Percentiles rank a stretch among this genome's conserved stretches.
Evolutionary conservation across 2,888 invertebrate genomes (phyloP).

Genomic region (Amphipoea lucens): DNA sequence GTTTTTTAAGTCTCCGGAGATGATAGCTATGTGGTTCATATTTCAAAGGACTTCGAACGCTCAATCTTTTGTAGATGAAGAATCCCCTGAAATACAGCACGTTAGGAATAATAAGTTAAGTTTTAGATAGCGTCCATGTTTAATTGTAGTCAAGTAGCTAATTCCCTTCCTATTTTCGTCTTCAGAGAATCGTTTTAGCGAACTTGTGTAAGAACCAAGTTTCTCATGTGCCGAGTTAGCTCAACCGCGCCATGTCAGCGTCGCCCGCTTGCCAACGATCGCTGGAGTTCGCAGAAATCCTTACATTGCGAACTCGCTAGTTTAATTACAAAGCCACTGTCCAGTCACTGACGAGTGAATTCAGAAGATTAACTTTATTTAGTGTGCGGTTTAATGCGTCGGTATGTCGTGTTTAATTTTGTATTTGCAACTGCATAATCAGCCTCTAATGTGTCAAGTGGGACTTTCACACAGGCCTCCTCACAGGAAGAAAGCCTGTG

Average conservation of each 20-base stretch:
- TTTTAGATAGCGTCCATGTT: not conserved
- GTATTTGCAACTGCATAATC: not conserved
- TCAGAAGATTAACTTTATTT: constrained; percentile 48
- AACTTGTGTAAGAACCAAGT: constrained; percentile 26
- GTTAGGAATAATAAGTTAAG: not conserved
- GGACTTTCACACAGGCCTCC: not conserved
- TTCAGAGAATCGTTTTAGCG: constrained; percentile 27
- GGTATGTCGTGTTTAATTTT: not conserved
- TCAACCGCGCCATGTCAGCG: constrained; percentile 38
- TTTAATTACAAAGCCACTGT: constrained; percentile 64
- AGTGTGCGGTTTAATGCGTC: constrained; percentile 4
- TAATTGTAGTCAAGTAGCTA: constrained; percentile 11
- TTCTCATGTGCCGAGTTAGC: constrained; percentile 29
- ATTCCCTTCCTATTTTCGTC: constrained; percentile 20
- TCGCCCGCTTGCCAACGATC: constrained; percentile 35
- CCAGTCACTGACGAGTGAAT: constrained; percentile 39
- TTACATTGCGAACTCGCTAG: constrained; percentile 53
- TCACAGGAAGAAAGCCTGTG: not conserved
- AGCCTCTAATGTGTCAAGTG: not conserved
- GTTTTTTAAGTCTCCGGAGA: constrained; percentile 20
- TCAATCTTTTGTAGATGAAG: not conserved
- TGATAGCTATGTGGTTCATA: not conserved
- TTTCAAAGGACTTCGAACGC: not conserved
- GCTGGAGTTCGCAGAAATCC: constrained; percentile 59
- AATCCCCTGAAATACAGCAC: not conserved